Evolutionary conservation across 2,888 invertebrate genomes (phyloP), one percentile per base, ranked within the genome.

Genomic region (Balanococcus diminutus): DNA sequence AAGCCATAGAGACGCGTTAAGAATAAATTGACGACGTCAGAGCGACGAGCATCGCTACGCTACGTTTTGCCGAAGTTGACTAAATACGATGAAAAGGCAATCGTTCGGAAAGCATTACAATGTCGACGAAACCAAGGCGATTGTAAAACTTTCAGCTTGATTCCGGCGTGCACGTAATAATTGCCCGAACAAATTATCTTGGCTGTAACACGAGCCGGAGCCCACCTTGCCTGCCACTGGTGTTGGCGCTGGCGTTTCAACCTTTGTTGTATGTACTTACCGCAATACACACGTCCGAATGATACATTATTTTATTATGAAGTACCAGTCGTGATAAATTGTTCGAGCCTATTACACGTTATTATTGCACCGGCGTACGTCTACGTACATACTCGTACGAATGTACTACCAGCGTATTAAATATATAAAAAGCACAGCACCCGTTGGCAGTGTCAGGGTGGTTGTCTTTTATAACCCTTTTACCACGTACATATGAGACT

Each of bases 221-320:
- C 4, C 4, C 8, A 36, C 4, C 36, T 36, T 3, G 36, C 36
- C 36, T 8, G 36, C 36, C 46, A 46, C 2, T 2, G 46, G 2
- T 19, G 5, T 22, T 4, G 31, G 31, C 31, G 9, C 16, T 72
- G 8, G 31, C 31, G 72, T 72, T 31, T 28, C 28, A 72, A 14
- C 31, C 16, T 31, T 11, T 72, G 72, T 42, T 14, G 9, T 42
- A 16, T 42, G 42, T 42, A 42, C 42, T 42, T 72, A 72, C 72
- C 72, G 25, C 72, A 72, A 72, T 28, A 31, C 22, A 72, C 72
- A 16, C 31, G 72, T 16, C 31, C 72, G 31, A 72, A 31, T 72
- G 72, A 72, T 72, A 72, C 72, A 72, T 72, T 72, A 72, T 31
- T 72, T 56, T 56, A 56, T 56, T 56, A 56, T 56, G 56, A 56